These are phyloP conservation scores for Coluber constrictor DNA, from an alignment of 2,797 vertebrate genomes.

Conservation along the genomic window DNA sequence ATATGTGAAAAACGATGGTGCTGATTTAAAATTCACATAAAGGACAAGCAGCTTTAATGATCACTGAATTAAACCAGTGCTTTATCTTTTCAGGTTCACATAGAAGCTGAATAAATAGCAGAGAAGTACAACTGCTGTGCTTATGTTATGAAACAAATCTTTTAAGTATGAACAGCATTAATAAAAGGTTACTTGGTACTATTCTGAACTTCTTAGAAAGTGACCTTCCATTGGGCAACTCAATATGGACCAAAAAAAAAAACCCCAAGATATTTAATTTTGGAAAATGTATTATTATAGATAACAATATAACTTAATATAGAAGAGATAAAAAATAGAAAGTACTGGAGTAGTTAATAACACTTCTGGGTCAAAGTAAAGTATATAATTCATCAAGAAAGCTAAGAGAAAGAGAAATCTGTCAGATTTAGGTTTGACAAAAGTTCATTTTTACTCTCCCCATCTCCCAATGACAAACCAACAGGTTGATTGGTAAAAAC, in stretches of 20 bases:
- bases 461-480: background rate
- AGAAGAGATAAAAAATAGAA: background rate
- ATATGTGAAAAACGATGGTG: background rate
- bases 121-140: background rate
- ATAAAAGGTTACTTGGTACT: background rate
- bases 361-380: slow-evolving; percentile 11
- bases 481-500: slow-evolving; percentile 7
- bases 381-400: slow-evolving; percentile 16
- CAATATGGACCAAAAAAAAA: background rate
- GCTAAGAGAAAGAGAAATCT: slow-evolving; percentile 29
- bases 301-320: background rate
- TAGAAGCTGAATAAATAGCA: background rate
- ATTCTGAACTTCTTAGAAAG: background rate
- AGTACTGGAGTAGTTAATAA: background rate
- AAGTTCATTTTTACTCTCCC: slow-evolving; percentile 36
- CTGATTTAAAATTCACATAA: background rate
- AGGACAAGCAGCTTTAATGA: background rate
- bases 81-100: background rate
- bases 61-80: background rate
- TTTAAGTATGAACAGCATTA: background rate
- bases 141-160: background rate
- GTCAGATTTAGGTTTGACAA: slow-evolving; percentile 31
- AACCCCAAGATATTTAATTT: background rate
- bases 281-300: background rate
- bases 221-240: background rate